Evolutionary conservation across 2,113 vertebrate genomes (phyloP).

Genomic region (Ceyx melanurus): DNA sequence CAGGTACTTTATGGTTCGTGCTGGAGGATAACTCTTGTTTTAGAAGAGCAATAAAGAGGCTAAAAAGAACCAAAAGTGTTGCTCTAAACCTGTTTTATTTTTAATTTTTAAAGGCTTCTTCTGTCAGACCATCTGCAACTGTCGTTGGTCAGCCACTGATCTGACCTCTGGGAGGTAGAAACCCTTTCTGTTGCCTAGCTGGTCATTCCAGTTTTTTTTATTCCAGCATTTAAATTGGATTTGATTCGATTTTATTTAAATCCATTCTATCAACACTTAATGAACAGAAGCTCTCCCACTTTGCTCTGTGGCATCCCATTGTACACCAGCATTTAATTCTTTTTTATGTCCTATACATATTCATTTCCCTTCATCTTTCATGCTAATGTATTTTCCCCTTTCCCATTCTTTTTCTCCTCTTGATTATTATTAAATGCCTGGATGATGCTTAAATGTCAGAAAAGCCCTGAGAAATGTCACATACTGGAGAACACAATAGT

Average conservation of each 20-base stretch:
- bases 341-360: slow-evolving; percentile 20
- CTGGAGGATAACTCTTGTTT: not conserved
- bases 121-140: slow-evolving; percentile 38
- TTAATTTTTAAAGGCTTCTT: slow-evolving; percentile 20
- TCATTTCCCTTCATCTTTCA: slow-evolving; percentile 16
- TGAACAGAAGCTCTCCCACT: slow-evolving; percentile 30
- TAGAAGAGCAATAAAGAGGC: not conserved
- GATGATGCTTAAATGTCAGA: slow-evolving; percentile 18
- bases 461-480: slow-evolving; percentile 10
- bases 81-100: not conserved
- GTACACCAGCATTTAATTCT: not conserved
- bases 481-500: not conserved
- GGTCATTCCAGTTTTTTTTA: not conserved
- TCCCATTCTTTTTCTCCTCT: not conserved
- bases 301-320: slow-evolving; percentile 17
- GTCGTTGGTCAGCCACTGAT: not conserved
- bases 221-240: slow-evolving; percentile 15
- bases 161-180: slow-evolving; percentile 28
- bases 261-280: slow-evolving; percentile 54
- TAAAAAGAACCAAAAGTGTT: not conserved
- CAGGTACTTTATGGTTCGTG: not conserved
- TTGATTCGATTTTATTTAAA: slow-evolving; percentile 52
- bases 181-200: not conserved
- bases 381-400: not conserved
- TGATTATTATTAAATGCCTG: slow-evolving; percentile 1